Evolutionary conservation across 1,140 invertebrate genomes (phyloP).

Genomic region (Magallana angulata): DNA sequence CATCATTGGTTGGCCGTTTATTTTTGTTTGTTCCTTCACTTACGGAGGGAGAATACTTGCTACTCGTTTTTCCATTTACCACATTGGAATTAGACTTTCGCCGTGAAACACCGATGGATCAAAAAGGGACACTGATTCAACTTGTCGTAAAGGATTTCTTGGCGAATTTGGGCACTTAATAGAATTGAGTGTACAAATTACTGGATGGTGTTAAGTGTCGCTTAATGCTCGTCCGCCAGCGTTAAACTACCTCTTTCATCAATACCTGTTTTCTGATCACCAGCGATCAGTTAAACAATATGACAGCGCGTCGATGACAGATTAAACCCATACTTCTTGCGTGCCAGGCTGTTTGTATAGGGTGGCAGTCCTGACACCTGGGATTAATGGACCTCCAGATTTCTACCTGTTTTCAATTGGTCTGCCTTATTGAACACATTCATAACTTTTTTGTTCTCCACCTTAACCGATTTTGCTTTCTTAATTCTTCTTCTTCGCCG

Average conservation of each 20-base stretch:
- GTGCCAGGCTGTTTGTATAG: constrained; percentile 19
- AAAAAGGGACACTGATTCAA: not conserved
- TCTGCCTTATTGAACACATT: not conserved
- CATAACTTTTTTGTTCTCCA: not conserved
- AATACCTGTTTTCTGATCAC: constrained; percentile 25
- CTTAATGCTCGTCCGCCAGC: not conserved
- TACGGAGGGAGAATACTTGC: not conserved
- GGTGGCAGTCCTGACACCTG: constrained; percentile 4
- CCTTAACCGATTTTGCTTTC: not conserved
- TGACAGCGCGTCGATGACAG: constrained; percentile 24
- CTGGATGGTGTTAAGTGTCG: constrained; percentile 25
- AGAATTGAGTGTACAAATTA: constrained; percentile 25
- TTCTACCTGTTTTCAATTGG: not conserved
- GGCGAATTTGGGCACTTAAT: constrained; percentile 20
- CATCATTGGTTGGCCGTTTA: not conserved
- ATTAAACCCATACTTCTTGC: constrained; percentile 27
- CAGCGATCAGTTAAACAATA: constrained; percentile 26
- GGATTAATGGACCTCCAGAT: constrained; percentile 9
- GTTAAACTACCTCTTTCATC: constrained; percentile 33
- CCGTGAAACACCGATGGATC: not conserved
- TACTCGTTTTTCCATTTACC: not conserved
- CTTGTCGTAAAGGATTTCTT: constrained; percentile 11
- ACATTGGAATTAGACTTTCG: constrained; percentile 23
- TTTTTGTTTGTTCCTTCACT: not conserved
- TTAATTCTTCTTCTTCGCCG: not conserved